phyloP scores from a whole-genome alignment of 2,888 invertebrate genomes.

The Sinopyrophorus schimmeli region DNA sequence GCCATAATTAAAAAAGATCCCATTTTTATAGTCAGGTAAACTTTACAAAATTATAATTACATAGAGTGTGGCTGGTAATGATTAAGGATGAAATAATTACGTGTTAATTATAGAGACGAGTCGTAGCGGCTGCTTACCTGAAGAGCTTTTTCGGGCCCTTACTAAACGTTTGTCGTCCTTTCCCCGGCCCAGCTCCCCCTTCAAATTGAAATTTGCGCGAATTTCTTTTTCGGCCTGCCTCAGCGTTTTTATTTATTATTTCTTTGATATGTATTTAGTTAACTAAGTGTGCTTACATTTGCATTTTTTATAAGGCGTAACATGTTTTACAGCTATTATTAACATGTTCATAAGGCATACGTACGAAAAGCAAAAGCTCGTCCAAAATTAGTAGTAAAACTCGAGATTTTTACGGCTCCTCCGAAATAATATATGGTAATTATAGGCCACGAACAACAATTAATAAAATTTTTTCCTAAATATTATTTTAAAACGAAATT shows the following conservation, averaged over 20 bases:
- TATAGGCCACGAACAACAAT: slow-evolving; percentile 2
- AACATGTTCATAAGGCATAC: slow-evolving; percentile 13
- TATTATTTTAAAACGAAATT: slow-evolving; percentile 4
- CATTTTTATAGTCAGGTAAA: slow-evolving; percentile 30
- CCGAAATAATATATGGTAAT: slow-evolving; percentile 7
- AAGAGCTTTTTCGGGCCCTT: no score
- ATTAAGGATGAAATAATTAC: slow-evolving; percentile 31
- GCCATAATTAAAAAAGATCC: slow-evolving; percentile 29
- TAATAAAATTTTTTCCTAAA: slow-evolving; percentile 3
- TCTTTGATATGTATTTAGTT: not conserved
- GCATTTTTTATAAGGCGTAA: slow-evolving; percentile 25
- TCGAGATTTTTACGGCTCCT: not conserved
- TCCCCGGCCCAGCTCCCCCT: no score
- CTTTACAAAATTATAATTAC: slow-evolving; percentile 29
- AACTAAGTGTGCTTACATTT: slow-evolving; percentile 10
- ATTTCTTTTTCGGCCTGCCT: no score
- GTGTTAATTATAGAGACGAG: slow-evolving; percentile 31
- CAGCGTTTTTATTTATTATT: not conserved
- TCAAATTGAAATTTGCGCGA: no score
- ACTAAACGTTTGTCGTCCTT: no score
- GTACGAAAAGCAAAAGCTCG: slow-evolving; percentile 3
- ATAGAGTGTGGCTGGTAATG: slow-evolving; percentile 23
- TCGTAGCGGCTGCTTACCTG: slow-evolving; percentile 23
- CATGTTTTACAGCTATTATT: slow-evolving; percentile 24
- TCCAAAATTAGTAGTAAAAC: slow-evolving; percentile 8